Conservation (phyloP, 2,797 vertebrate genomes). For the Neosilurus mollespiculum region DNA sequence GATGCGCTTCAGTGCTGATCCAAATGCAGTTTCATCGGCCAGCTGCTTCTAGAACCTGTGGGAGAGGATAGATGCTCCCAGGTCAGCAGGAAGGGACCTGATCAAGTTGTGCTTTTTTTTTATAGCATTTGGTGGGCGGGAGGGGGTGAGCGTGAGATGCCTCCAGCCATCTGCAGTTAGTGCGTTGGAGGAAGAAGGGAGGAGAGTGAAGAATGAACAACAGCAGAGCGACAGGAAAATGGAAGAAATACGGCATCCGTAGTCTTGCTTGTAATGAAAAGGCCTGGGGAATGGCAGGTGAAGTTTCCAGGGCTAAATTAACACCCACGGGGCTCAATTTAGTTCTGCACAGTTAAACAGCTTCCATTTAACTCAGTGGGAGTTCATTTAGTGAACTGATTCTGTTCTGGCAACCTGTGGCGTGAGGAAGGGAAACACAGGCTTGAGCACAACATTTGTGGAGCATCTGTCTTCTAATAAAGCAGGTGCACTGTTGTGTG, state of each 20-base stretch:
- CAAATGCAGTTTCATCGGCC: conserved; percentile 4
- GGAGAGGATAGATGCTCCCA: conserved; percentile 13
- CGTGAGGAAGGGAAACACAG: background rate
- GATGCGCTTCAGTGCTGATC: background rate
- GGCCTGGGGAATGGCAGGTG: conserved; percentile 28
- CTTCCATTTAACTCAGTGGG: conserved; percentile 27
- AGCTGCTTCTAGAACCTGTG: background rate
- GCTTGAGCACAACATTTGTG: background rate
- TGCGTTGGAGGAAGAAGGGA: conserved; percentile 28
- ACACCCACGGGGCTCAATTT: conserved; percentile 34
- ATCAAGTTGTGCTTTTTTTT: conserved; percentile 32
- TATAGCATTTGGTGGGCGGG: conserved; percentile 28
- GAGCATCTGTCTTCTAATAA: background rate
- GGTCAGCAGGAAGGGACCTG: conserved; percentile 18
- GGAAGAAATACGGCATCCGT: conserved; percentile 19
- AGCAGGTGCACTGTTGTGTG: background rate
- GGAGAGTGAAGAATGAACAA: conserved; percentile 19
- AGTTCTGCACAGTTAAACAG: conserved; percentile 33
- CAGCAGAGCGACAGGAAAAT: background rate
- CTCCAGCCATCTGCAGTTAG: conserved; percentile 18
- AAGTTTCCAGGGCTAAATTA: conserved; percentile 20
- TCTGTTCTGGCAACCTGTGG: conserved; percentile 21
- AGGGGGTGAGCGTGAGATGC: conserved; percentile 9
- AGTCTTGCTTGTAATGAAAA: conserved; percentile 26
- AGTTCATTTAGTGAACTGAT: conserved; percentile 26